These are phyloP conservation scores for Pteropus rufus DNA, from an alignment of 2,797 vertebrate species.

Conservation along the genomic window DNA sequence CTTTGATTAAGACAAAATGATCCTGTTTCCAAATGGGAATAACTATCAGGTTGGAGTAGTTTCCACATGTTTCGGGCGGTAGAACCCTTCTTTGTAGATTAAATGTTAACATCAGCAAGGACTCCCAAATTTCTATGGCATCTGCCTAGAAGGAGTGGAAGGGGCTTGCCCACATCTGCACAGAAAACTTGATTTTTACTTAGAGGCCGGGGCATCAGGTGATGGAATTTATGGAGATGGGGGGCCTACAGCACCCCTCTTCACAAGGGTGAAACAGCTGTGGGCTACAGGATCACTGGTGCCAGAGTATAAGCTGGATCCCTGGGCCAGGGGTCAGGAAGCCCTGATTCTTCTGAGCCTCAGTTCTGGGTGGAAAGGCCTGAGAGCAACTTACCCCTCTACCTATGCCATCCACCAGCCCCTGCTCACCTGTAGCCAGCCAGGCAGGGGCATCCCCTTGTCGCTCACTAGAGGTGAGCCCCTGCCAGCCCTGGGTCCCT, in stretches of 20 bases:
- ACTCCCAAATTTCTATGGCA: neutral
- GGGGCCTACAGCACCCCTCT: neutral
- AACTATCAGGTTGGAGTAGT: neutral
- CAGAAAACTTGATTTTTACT: neutral
- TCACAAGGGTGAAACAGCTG: neutral
- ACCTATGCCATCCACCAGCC: neutral
- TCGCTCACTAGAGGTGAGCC: conserved; percentile 59
- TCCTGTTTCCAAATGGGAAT: neutral
- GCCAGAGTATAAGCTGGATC: neutral
- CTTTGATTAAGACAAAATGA: neutral
- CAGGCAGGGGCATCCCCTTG: conserved; percentile 35
- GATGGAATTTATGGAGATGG: neutral
- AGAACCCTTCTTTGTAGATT: neutral
- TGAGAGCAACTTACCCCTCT: neutral
- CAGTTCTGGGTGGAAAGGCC: neutral
- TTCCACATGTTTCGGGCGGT: neutral
- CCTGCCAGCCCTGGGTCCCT: conserved; percentile 66
- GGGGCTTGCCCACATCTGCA: neutral
- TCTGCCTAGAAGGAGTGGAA: neutral
- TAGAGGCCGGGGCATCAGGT: neutral
- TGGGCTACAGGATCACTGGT: neutral
- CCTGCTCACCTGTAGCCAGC: conserved; percentile 85
- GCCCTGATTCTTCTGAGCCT: neutral
- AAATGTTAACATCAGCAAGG: neutral
- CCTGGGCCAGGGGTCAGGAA: neutral